Percentiles rank a stretch among this genome's conserved stretches.
Evolutionary conservation across 1,140 invertebrate genomes (phyloP).

Genomic region (Diabrotica undecimpunctata): DNA sequence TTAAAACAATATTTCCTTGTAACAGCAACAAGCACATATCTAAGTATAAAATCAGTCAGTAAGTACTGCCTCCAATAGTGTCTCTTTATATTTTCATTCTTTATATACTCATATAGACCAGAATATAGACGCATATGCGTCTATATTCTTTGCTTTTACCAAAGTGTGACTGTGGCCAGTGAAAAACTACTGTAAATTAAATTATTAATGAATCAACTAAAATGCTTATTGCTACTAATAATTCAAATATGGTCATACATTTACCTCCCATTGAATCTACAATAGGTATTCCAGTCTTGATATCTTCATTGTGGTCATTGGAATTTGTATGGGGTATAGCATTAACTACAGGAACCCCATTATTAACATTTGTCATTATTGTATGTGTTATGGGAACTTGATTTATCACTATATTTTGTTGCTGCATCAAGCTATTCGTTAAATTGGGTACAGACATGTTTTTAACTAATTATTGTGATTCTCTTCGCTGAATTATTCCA

Average conservation of each 20-base stretch:
- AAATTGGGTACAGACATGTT: slow-evolving; percentile 39
- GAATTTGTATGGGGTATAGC: slow-evolving; percentile 35
- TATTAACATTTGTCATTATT: slow-evolving; percentile 41
- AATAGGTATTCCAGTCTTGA: slow-evolving; percentile 23
- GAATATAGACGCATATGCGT: too few relatives aligned
- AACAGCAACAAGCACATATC: too few relatives aligned
- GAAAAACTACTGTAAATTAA: too few relatives aligned
- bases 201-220: too few relatives aligned
- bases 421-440: slow-evolving; percentile 40
- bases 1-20: too few relatives aligned
- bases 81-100: too few relatives aligned
- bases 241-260: slow-evolving; percentile 6
- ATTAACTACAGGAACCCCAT: slow-evolving; percentile 40
- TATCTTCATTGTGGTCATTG: slow-evolving; percentile 22
- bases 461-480: not conserved
- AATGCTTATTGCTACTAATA: not conserved
- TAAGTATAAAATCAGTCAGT: too few relatives aligned
- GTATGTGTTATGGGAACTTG: slow-evolving; percentile 40
- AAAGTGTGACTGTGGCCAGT: too few relatives aligned
- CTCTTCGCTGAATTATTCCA: too few relatives aligned
- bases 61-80: too few relatives aligned
- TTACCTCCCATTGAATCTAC: slow-evolving; percentile 15
- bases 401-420: slow-evolving; percentile 45
- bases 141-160: too few relatives aligned
- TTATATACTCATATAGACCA: too few relatives aligned